phyloP scores from a whole-genome alignment of 2,797 vertebrate genomes.

The Vireo griseus region DNA sequence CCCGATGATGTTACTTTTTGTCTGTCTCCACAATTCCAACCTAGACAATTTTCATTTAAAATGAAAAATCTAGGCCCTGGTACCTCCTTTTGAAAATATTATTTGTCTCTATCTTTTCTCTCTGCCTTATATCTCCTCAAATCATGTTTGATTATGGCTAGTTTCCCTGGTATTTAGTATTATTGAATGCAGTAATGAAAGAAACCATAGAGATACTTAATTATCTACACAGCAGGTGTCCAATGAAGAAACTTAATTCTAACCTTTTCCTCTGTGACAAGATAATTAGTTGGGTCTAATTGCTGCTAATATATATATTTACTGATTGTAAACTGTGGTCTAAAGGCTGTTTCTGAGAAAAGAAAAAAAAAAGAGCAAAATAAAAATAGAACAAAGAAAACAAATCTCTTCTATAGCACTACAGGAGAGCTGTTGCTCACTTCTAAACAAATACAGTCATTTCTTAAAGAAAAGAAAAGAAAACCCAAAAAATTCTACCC shows the following conservation, averaged over 20 bases:
- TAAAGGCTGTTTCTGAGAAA: slow-evolving; percentile 51
- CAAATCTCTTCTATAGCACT: background rate
- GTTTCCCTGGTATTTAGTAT: slow-evolving; percentile 76
- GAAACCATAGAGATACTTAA: slow-evolving; percentile 78
- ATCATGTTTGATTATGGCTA: slow-evolving; percentile 72
- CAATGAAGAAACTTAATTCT: slow-evolving; percentile 74
- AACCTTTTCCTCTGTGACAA: slow-evolving; percentile 77
- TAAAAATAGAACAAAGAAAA: background rate
- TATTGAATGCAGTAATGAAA: slow-evolving; percentile 79
- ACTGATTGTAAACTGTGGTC: slow-evolving; percentile 73
- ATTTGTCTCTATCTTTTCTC: slow-evolving; percentile 36
- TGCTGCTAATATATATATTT: slow-evolving; percentile 78
- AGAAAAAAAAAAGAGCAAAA: background rate
- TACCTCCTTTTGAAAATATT: background rate
- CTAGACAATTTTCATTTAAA: background rate
- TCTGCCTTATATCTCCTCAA: slow-evolving; percentile 58
- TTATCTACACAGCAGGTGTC: slow-evolving; percentile 77
- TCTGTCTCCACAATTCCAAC: background rate
- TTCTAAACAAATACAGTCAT: slow-evolving; percentile 58
- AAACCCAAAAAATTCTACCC: background rate
- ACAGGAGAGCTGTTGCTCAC: slow-evolving; percentile 20
- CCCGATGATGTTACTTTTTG: background rate
- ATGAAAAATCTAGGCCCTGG: background rate
- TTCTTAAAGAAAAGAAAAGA: slow-evolving; percentile 22
- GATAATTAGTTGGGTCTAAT: slow-evolving; percentile 77